Conservation (phyloP, 1,140 invertebrate genomes). For the Andricus grossulariae region DNA sequence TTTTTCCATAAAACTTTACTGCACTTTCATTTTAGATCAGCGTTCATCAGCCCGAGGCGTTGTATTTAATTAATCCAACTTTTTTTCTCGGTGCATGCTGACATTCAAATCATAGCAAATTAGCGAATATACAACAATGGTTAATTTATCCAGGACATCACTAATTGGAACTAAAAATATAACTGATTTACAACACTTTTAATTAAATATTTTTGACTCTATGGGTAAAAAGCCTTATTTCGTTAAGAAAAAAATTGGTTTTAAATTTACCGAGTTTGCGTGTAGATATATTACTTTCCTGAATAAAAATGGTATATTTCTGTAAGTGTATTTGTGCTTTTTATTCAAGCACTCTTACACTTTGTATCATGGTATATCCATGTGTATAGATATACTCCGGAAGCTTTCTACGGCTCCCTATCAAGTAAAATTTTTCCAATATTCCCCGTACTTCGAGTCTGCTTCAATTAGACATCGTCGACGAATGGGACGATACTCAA, state of each 20-base stretch:
- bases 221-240: not conserved
- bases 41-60: not conserved
- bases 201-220: not conserved
- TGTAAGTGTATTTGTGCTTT: not conserved
- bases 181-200: not conserved
- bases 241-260: not conserved
- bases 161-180: constrained; percentile 11
- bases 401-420: constrained; percentile 8
- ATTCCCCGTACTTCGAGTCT: constrained; percentile 20
- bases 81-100: not conserved
- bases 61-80: not conserved
- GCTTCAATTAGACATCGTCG: constrained; percentile 41
- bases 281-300: too few species aligned
- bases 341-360: not conserved
- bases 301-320: too few species aligned
- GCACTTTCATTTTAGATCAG: not conserved
- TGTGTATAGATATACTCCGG: not conserved
- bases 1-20: not conserved
- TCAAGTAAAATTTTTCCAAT: constrained; percentile 39
- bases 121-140: not conserved
- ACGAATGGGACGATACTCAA: constrained; percentile 39
- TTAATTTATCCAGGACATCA: constrained; percentile 3
- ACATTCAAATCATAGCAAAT: not conserved
- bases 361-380: not conserved
- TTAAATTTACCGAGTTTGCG: not conserved